Evolutionary conservation across 2,113 vertebrate genomes (phyloP).

Genomic region (Nansenia antarctica): DNA sequence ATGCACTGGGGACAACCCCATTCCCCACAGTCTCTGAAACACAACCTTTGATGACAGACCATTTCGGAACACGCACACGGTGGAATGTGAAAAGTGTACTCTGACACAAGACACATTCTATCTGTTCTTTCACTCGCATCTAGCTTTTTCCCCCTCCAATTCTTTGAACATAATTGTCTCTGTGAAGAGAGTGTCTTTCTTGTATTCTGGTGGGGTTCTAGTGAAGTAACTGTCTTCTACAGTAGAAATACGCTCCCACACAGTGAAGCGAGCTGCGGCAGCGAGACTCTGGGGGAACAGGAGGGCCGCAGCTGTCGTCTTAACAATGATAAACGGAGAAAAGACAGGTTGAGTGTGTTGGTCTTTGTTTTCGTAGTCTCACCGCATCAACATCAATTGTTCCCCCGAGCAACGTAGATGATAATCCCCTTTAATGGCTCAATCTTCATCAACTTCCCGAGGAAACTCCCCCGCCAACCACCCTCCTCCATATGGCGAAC

Average conservation of each 20-base stretch:
- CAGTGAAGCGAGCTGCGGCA: background rate
- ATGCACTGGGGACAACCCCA: too few species aligned
- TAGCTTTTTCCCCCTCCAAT: too few species aligned
- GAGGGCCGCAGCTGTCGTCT: slow-evolving; percentile 52
- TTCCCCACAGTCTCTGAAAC: too few species aligned
- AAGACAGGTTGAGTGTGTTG: slow-evolving; percentile 48
- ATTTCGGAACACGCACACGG: slow-evolving; percentile 36
- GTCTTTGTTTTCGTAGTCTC: slow-evolving; percentile 33
- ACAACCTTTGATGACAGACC: slow-evolving; percentile 26
- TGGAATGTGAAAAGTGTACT: slow-evolving; percentile 45
- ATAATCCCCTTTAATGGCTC: slow-evolving; percentile 67
- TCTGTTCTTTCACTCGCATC: slow-evolving; percentile 29
- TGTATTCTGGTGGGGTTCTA: too few species aligned
- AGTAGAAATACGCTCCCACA: slow-evolving; percentile 22
- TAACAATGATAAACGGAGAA: slow-evolving; percentile 55
- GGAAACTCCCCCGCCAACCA: slow-evolving; percentile 3
- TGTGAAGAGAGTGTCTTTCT: too few species aligned
- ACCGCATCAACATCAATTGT: slow-evolving; percentile 44
- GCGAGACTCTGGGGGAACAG: slow-evolving; percentile 34
- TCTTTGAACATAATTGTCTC: too few species aligned
- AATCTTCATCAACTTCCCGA: slow-evolving; percentile 63
- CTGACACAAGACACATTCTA: background rate
- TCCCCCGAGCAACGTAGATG: slow-evolving; percentile 54
- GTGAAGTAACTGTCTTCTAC: slow-evolving; percentile 17
- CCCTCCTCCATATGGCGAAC: slow-evolving; percentile 16